phyloP scores from a whole-genome alignment of 1,140 invertebrate genomes.

The Drosophila prosaltans region DNA sequence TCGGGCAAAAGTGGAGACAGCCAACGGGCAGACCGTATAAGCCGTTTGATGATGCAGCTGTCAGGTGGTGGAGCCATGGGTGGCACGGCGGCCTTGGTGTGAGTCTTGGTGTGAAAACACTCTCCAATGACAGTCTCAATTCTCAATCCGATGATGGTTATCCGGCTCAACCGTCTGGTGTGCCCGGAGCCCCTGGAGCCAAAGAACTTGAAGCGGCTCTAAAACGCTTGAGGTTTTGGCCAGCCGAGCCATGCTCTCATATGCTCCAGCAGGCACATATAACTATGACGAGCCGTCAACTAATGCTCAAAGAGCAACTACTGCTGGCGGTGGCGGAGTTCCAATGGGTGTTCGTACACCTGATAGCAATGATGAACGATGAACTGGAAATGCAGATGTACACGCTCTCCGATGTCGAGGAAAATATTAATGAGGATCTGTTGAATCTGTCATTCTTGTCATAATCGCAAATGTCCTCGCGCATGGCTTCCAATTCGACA shows the following conservation, averaged over 20 bases:
- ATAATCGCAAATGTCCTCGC: slow-evolving; percentile 80
- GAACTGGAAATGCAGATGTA: slow-evolving; percentile 91
- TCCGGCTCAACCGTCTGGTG: slow-evolving; percentile 84
- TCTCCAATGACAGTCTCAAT: slow-evolving; percentile 75
- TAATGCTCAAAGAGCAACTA: slow-evolving; percentile 27
- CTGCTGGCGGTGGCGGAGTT: slow-evolving; percentile 22
- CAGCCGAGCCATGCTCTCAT: slow-evolving; percentile 88
- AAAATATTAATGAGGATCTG: slow-evolving; percentile 91
- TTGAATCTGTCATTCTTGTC: slow-evolving; percentile 82
- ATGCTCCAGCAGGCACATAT: slow-evolving; percentile 85
- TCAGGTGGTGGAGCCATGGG: slow-evolving; percentile 43
- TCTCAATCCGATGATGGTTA: slow-evolving; percentile 80
- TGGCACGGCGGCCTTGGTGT: slow-evolving; percentile 60
- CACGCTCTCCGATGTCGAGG: slow-evolving; percentile 93
- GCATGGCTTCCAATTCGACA: slow-evolving; percentile 78
- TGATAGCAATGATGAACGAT: slow-evolving; percentile 93
- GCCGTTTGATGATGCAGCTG: slow-evolving; percentile 72
- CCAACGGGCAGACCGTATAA: slow-evolving; percentile 73
- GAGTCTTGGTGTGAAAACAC: slow-evolving; percentile 70
- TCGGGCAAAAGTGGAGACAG: slow-evolving; percentile 87
- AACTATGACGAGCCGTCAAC: slow-evolving; percentile 84
- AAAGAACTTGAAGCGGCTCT: slow-evolving; percentile 94
- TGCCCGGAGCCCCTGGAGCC: slow-evolving; percentile 93
- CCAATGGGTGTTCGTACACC: slow-evolving; percentile 90
- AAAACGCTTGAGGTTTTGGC: slow-evolving; percentile 90